Evolutionary conservation across 2,888 invertebrate species (phyloP), one percentile per base, ranked within the genome.

Genomic region (Zygothrica quintamaculata): DNA sequence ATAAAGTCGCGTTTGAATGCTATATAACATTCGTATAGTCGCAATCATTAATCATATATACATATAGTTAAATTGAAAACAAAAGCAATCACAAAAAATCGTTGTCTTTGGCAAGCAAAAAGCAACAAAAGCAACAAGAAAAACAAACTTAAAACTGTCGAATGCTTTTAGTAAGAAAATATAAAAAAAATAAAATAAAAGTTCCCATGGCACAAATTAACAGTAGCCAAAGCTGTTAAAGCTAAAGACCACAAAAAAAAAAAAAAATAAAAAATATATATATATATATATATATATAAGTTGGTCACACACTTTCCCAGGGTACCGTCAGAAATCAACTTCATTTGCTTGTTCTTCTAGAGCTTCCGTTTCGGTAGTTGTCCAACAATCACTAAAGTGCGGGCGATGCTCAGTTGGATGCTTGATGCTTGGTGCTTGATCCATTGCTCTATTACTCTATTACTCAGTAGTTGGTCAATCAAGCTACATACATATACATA

Each of bases 141-240:
- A 39, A 53, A 43, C 33, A 42, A 66, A 48, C 46, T 42, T 16
- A 43, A 72, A 74, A 57, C 44, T 51, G 36, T 55, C 51, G 40
- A 52, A 50, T 48, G 39, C n/a, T 39, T 62, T 52, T 52, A 37
- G 51, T 43, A 57, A 46, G 11, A 34, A 33, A 33, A 46, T 29
- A 9, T 9, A 29, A 44, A 42, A 55, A 34, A 16, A 22, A 53
- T 18, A 60, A 65, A 52, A 67, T n/a, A n/a, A n/a, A n/a, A n/a
- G n/a, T 77, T 81, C 85, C 82, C 78, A 79, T 79, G 78, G 77
- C 77, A 73, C 84, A 84, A 68, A 84, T 79, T 82, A 84, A 84
- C 78, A 79, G 78, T 84, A 79, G 78, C 78, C 77, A 51, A 29
- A 15, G 53, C 5, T 13, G 47, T 22, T 22, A 9, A 4, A 39